Conservation (phyloP, 2,797 vertebrate genomes). For the Tauraco hartlaubi region DNA sequence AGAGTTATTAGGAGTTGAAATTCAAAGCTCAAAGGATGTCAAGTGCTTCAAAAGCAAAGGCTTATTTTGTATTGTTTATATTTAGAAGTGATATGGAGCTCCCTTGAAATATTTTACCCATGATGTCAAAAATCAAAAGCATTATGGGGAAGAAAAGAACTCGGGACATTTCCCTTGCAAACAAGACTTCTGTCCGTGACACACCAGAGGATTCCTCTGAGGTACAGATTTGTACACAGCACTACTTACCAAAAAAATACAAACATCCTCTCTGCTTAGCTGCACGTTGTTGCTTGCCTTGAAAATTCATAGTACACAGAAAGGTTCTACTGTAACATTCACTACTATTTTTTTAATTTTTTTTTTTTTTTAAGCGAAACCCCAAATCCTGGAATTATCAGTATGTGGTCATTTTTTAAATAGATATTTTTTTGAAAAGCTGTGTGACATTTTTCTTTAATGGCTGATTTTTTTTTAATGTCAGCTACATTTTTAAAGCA, state of each 20-base stretch:
- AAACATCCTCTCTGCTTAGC: conserved; percentile 44
- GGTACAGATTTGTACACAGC: conserved; percentile 49
- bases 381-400: conserved; percentile 33
- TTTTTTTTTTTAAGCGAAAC: background rate
- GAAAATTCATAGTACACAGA: background rate
- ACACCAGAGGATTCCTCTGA: conserved; percentile 59
- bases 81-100: conserved; percentile 66
- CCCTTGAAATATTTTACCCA: conserved; percentile 67
- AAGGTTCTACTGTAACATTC: background rate
- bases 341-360: background rate
- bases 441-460: conserved; percentile 84
- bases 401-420: conserved; percentile 82
- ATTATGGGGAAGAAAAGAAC: conserved; percentile 26
- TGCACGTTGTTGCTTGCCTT: background rate
- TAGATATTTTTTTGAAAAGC: conserved; percentile 80
- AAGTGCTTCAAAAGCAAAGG: conserved; percentile 67
- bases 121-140: conserved; percentile 72
- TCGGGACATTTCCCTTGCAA: conserved; percentile 49
- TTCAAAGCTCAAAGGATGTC: conserved; percentile 73
- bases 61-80: conserved; percentile 60
- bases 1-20: conserved; percentile 60
- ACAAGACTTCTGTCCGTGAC: conserved; percentile 52
- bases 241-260: conserved; percentile 51
- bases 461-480: conserved; percentile 88
- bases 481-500: conserved; percentile 85